Percentiles rank a stretch among this genome's conserved stretches.
Conservation (phyloP, 1,140 invertebrate genomes). For the Antheraea mylitta region DNA sequence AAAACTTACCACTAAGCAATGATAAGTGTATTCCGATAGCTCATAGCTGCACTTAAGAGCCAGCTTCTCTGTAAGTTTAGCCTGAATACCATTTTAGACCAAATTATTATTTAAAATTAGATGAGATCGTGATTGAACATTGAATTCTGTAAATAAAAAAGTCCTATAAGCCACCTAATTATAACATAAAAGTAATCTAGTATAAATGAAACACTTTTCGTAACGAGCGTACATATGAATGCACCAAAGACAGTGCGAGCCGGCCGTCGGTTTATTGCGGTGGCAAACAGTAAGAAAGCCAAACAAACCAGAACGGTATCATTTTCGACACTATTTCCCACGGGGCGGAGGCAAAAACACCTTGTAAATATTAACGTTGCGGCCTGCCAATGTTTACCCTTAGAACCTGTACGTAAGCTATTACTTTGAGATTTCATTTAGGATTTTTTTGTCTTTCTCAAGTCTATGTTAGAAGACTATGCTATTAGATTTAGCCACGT, state of each 20-base stretch:
- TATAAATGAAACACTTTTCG: too few relatives aligned
- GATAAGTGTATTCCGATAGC: too few relatives aligned
- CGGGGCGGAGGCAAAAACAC: slow-evolving; percentile 15
- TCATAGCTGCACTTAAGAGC: too few relatives aligned
- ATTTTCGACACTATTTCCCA: slow-evolving; percentile 27
- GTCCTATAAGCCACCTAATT: too few relatives aligned
- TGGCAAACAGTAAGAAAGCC: slow-evolving; percentile 16
- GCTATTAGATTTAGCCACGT: background rate
- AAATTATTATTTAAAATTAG: too few relatives aligned
- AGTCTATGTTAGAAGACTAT: too few relatives aligned
- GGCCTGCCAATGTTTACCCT: slow-evolving; percentile 1
- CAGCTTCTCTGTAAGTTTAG: too few relatives aligned
- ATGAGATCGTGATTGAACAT: too few relatives aligned
- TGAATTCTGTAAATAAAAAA: too few relatives aligned
- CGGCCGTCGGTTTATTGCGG: background rate
- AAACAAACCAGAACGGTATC: slow-evolving; percentile 9
- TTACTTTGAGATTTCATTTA: background rate
- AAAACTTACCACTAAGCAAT: too few relatives aligned
- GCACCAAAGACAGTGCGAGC: background rate
- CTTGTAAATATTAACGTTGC: slow-evolving; percentile 20
- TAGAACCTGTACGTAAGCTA: background rate
- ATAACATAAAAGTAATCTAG: too few relatives aligned
- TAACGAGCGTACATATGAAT: background rate
- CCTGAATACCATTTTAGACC: too few relatives aligned
- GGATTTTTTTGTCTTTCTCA: background rate